Conservation (phyloP, 2,888 invertebrate genomes). For the Myopa testacea region DNA sequence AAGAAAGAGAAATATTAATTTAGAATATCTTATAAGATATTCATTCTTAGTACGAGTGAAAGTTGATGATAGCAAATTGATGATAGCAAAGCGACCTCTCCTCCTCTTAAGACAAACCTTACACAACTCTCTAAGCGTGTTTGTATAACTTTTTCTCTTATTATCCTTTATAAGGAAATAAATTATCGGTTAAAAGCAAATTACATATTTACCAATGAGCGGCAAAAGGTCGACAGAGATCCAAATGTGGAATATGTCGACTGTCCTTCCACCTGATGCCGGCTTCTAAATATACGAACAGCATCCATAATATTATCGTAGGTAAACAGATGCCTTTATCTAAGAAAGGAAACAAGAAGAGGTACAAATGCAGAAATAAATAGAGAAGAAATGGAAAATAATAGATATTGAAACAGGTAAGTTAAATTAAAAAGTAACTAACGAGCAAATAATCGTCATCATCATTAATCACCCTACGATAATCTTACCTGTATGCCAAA, state of each 20-base stretch:
- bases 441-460: background rate
- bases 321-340: constrained; percentile 95
- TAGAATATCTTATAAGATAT: no score
- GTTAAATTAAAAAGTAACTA: background rate
- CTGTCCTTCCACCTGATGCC: constrained; percentile 86
- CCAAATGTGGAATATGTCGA: constrained; percentile 86
- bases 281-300: constrained; percentile 95
- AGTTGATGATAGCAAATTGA: no score
- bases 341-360: constrained; percentile 55
- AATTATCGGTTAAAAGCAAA: background rate
- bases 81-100: no score
- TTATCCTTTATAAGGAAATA: background rate
- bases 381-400: constrained; percentile 12
- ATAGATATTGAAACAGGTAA: constrained; percentile 1
- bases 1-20: background rate
- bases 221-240: constrained; percentile 94
- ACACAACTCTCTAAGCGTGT: no score
- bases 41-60: no score
- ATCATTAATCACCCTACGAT: background rate
- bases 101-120: no score
- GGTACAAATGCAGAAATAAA: constrained; percentile 11
- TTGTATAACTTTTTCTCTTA: no score
- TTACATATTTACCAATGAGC: constrained; percentile 87
- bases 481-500: constrained; percentile 91
- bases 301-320: constrained; percentile 92